phyloP scores from a whole-genome alignment of 2,888 invertebrate species.

The Drosophila subquinaria region DNA sequence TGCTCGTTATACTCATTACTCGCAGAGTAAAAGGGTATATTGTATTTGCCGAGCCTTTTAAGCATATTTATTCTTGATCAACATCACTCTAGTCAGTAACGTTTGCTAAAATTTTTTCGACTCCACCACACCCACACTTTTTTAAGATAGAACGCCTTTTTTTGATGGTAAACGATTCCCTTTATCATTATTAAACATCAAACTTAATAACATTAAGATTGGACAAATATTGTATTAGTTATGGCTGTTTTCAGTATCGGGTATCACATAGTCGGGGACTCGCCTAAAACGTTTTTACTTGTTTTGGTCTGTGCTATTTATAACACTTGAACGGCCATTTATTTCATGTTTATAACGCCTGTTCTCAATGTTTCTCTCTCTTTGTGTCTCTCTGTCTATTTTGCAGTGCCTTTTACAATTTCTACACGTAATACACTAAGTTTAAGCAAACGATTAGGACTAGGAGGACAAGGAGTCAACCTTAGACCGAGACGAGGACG shows the following conservation, averaged over 20 bases:
- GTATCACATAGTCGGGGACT: background rate
- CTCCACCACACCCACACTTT: background rate
- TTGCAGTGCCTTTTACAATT: slow-evolving; percentile 82
- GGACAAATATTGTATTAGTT: background rate
- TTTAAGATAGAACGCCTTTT: background rate
- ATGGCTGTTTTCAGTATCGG: background rate
- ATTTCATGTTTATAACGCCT: slow-evolving; percentile 54
- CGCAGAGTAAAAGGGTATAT: background rate
- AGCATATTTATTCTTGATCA: background rate
- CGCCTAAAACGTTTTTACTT: background rate
- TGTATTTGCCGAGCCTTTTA: background rate
- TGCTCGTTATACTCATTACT: slow-evolving; percentile 11
- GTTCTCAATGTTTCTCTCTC: slow-evolving; percentile 18
- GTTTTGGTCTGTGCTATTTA: slow-evolving; percentile 52
- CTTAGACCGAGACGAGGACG: slow-evolving; percentile 33
- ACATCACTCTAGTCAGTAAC: too few relatives aligned
- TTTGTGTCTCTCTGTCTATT: slow-evolving; percentile 13
- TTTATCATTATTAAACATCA: background rate
- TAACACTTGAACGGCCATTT: slow-evolving; percentile 61
- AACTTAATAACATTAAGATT: background rate
- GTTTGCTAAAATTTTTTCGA: too few relatives aligned
- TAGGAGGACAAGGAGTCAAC: slow-evolving; percentile 22
- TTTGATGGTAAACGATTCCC: background rate
- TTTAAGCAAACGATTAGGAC: slow-evolving; percentile 68
- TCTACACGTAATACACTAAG: slow-evolving; percentile 66